phyloP scores from a whole-genome alignment of 2,888 invertebrate genomes.

The Gnatocerus cornutus region DNA sequence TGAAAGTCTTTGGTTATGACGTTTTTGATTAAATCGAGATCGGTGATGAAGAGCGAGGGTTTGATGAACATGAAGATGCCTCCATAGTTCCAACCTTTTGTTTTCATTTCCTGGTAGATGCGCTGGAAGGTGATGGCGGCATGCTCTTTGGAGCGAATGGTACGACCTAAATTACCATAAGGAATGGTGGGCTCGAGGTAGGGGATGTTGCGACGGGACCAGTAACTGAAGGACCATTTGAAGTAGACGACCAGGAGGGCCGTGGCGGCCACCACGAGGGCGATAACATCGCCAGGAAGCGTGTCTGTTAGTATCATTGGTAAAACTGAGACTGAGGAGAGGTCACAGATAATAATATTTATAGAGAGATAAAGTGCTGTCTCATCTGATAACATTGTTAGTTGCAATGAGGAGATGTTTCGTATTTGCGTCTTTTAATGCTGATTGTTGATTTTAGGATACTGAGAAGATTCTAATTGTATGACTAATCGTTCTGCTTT shows the following conservation, averaged over 20 bases:
- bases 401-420: background rate
- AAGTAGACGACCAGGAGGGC: background rate
- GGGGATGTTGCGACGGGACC: background rate
- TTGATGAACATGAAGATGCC: slow-evolving; percentile 10
- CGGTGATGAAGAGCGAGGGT: slow-evolving; percentile 23
- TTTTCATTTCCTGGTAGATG: slow-evolving; percentile 6
- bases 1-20: slow-evolving; percentile 61
- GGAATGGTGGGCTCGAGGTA: slow-evolving; percentile 7
- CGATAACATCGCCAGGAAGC: background rate
- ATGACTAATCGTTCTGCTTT: no score
- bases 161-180: background rate
- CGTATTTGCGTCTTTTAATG: no score
- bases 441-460: no score
- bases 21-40: slow-evolving; percentile 65
- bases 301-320: background rate
- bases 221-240: slow-evolving; percentile 1
- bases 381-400: background rate
- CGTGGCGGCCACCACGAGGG: background rate
- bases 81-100: slow-evolving; percentile 8
- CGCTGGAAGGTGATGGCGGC: background rate
- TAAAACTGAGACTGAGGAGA: background rate
- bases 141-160: background rate
- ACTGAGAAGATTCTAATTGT: no score
- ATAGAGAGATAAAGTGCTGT: background rate
- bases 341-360: background rate